A percentile compares a stretch with the other conserved stretches of the same genome.
Conservation (phyloP, 1,140 invertebrate genomes). For the Drosophila subpulchrella region DNA sequence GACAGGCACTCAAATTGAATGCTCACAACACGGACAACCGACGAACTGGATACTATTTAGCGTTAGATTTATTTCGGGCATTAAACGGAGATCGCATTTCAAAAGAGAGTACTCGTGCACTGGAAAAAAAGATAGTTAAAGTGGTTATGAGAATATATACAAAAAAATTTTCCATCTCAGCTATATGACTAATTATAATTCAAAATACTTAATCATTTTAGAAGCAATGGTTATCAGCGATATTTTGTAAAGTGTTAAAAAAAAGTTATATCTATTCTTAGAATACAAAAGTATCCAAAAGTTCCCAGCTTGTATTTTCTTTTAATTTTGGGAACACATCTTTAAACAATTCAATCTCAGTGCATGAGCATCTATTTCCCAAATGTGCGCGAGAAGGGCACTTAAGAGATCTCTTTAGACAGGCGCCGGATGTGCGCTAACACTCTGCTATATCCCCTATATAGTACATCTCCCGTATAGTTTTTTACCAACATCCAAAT, state of each 20-base stretch:
- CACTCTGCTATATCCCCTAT: conserved; percentile 13
- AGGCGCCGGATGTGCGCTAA: conserved; percentile 72
- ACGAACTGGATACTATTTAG: conserved; percentile 67
- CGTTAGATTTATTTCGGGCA: conserved; percentile 78
- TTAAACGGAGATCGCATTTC: conserved; percentile 76
- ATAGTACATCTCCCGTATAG: neutral
- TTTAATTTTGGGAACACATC: neutral
- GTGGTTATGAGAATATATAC: too few relatives aligned
- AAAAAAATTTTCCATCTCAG: too few relatives aligned
- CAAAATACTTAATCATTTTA: too few relatives aligned
- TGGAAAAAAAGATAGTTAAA: neutral
- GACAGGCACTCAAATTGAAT: conserved; percentile 75
- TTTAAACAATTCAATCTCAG: neutral
- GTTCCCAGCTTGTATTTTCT: neutral
- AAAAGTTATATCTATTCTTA: too few relatives aligned
- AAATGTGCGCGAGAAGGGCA: conserved; percentile 37
- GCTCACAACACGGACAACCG: conserved; percentile 36
- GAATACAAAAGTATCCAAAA: too few relatives aligned
- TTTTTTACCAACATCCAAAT: neutral
- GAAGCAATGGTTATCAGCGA: too few relatives aligned
- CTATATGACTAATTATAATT: too few relatives aligned
- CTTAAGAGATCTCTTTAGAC: conserved; percentile 68
- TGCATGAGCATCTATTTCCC: conserved; percentile 15
- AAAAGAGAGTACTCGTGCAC: conserved; percentile 28
- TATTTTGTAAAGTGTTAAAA: too few relatives aligned